These are phyloP conservation scores for Bicyclus anynana DNA, from an alignment of 1,140 invertebrate species.

Conservation along the genomic window DNA sequence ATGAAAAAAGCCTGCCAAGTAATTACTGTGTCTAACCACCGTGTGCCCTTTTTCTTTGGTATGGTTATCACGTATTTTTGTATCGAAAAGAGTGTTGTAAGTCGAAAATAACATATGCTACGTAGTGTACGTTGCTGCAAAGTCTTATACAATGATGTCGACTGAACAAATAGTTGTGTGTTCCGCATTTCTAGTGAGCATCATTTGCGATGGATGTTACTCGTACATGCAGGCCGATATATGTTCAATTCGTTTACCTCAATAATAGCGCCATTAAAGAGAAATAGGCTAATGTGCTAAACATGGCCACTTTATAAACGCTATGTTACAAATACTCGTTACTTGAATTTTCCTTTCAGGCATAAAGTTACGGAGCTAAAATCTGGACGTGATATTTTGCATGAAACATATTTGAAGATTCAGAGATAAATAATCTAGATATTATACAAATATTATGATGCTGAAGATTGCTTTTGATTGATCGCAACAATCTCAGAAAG, in stretches of 20 bases:
- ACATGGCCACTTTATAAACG: no score
- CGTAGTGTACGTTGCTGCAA: constrained; percentile 59
- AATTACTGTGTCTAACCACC: background rate
- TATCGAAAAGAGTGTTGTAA: constrained; percentile 72
- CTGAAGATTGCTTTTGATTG: no score
- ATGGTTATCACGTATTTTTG: constrained; percentile 27
- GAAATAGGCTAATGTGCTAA: no score
- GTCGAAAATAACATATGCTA: constrained; percentile 71
- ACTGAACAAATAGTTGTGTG: constrained; percentile 72
- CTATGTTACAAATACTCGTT: no score
- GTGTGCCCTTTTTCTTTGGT: no score
- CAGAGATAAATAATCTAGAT: no score
- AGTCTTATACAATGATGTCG: constrained; percentile 74
- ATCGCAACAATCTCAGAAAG: no score
- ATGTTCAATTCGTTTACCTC: constrained; percentile 22
- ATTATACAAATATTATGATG: no score
- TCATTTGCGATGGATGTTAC: constrained; percentile 66
- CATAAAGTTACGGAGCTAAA: no score
- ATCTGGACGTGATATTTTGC: no score
- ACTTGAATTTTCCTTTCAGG: no score
- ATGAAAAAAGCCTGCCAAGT: background rate
- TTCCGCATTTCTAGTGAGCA: constrained; percentile 74
- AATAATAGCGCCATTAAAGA: constrained; percentile 16
- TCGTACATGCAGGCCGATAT: constrained; percentile 40
- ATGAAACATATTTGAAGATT: no score